Conservation (phyloP, 2,113 vertebrate species). For the Seriola quinqueradiata region DNA sequence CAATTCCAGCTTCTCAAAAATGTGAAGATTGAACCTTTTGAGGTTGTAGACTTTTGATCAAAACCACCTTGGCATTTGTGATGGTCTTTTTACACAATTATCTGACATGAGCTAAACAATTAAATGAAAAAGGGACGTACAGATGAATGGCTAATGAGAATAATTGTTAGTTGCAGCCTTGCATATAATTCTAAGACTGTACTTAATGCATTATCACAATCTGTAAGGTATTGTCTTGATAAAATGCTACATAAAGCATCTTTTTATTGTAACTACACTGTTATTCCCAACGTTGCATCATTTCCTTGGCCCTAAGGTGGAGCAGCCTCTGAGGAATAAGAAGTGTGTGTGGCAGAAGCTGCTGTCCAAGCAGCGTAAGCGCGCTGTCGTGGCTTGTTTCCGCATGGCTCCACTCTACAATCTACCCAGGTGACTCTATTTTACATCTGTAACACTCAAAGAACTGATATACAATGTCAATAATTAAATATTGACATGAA, state of each 20-base stretch:
- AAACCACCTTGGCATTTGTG: neutral
- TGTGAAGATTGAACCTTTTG: neutral
- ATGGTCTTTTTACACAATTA: too few relatives aligned
- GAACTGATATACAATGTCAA: slow-evolving; percentile 37
- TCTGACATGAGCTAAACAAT: too few relatives aligned
- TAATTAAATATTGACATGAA: slow-evolving; percentile 45
- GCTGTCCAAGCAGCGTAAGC: slow-evolving; percentile 97
- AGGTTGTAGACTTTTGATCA: neutral
- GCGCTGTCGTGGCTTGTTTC: slow-evolving; percentile 98
- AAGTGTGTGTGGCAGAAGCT: slow-evolving; percentile 95
- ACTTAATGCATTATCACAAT: neutral
- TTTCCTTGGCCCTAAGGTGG: slow-evolving; percentile 86
- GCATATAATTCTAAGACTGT: neutral
- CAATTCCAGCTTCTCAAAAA: neutral
- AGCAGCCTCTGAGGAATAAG: slow-evolving; percentile 95
- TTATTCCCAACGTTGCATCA: neutral
- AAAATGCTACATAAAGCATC: neutral
- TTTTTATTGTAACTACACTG: neutral
- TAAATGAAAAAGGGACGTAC: too few relatives aligned
- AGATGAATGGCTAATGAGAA: too few relatives aligned
- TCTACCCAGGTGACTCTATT: slow-evolving; percentile 89
- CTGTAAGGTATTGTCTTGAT: neutral
- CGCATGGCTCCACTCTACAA: slow-evolving; percentile 99
- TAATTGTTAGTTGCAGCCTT: too few relatives aligned
- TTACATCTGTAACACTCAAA: neutral